Percentiles rank a stretch among this genome's conserved stretches.
phyloP scores from a whole-genome alignment of 2,113 vertebrate genomes.

The Camelus bactrianus region DNA sequence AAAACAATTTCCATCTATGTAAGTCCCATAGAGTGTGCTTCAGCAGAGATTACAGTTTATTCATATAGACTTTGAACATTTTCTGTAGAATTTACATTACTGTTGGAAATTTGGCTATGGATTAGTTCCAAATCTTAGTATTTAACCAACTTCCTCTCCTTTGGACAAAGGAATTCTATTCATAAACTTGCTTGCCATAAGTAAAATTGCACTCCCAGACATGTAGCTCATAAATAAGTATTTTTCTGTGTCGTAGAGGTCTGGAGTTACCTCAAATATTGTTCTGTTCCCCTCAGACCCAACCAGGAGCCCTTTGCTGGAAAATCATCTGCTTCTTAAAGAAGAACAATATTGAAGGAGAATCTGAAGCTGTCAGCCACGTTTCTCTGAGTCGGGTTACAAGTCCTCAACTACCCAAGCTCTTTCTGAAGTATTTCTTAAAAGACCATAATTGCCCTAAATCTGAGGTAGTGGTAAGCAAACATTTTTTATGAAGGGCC shows the following conservation, averaged over 20 bases:
- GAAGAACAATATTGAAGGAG: not conserved
- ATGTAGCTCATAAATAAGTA: not conserved
- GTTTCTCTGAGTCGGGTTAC: not conserved
- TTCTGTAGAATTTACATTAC: not conserved
- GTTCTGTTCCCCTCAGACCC: not conserved
- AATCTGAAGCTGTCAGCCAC: not conserved
- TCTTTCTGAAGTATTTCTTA: constrained; percentile 32
- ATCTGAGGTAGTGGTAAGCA: not conserved
- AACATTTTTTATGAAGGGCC: not conserved
- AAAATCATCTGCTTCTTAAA: not conserved
- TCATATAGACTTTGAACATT: not conserved
- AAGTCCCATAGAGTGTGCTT: not conserved
- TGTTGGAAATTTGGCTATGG: not conserved
- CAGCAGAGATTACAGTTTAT: not conserved
- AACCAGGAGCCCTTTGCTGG: not conserved
- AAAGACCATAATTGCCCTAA: not conserved
- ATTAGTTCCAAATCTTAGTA: not conserved
- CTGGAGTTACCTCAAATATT: not conserved
- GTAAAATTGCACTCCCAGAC: not conserved
- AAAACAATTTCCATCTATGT: not conserved
- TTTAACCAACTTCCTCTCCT: not conserved
- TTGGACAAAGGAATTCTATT: constrained; percentile 18
- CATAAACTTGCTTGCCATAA: not conserved
- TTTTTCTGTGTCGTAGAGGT: not conserved
- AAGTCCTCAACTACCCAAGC: not conserved